Base-by-base conservation (phyloP, 2,888 invertebrate genomes). In the Dorcus parallelipipedus region DNA sequence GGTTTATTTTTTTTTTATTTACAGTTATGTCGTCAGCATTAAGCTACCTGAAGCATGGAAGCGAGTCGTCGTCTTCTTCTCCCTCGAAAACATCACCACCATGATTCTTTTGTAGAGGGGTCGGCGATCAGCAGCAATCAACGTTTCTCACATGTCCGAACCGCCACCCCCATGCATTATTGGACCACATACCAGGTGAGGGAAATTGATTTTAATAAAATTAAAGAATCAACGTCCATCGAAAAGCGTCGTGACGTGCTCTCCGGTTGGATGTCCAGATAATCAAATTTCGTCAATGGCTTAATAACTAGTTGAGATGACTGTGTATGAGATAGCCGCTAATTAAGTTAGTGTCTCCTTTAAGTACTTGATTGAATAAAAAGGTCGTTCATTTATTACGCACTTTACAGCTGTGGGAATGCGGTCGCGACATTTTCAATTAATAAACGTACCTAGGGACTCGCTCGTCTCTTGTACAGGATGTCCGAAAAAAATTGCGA, bases 311-410 rank as follows among this genome's bases (percentile, higher is more conserved):
- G 48, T 39, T 47, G 39, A 51, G 48, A 54, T 56, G 52, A 56
- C 53, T 45, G 38, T 58, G 41, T 58, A 43, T 60, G 45, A 60
- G 61, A 64, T 56, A 59, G 60, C 56, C 62, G 60, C 65, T 64
- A 66, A 67, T 65, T 66, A 67, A 67, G 65, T 67, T 67, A 67
- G 65, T 56, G 62, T 63, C 58, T 60, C 10, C 26, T 51, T 66
- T 63, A 65, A 67, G 60, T 59, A 59, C 62, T 64, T 67, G 65
- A 67, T 67, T 67, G 64, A 62, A 67, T 67, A 61, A 67, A 66
- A 67, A 63, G 67, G 64, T 63, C 64, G 62, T 64, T 66, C 66
- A 61, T 65, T 66, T 61, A 59, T 60, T 48, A 33, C 52, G 14
- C 54, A 54, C 48, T 58, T 58, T 54, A 52, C 57, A 55, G 55